These are phyloP conservation scores for Agrochola litura DNA, from an alignment of 2,888 invertebrate species.

Conservation along the genomic window DNA sequence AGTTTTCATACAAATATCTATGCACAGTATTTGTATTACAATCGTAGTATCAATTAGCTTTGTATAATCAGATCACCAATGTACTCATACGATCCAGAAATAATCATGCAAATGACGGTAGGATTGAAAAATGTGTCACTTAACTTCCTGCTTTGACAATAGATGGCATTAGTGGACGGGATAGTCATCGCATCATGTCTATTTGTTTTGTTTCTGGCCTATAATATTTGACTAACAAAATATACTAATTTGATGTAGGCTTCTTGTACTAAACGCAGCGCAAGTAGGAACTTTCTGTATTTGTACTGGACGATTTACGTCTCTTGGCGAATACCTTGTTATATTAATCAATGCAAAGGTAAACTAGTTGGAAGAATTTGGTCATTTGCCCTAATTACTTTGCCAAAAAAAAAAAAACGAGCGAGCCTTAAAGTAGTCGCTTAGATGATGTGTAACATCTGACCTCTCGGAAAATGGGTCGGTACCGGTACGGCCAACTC, in stretches of 20 bases:
- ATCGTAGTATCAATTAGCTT: constrained; percentile 8
- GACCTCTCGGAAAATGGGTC: no score
- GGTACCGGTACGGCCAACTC: no score
- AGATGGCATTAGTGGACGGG: constrained; percentile 13
- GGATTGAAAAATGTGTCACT: background rate
- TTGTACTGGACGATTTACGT: background rate
- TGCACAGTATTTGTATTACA: constrained; percentile 7
- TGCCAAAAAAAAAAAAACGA: background rate
- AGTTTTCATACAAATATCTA: constrained; percentile 1
- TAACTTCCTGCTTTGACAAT: background rate
- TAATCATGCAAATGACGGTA: constrained; percentile 1
- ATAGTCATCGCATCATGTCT: constrained; percentile 1
- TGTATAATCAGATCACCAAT: constrained; percentile 28
- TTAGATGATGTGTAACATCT: no score
- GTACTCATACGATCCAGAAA: constrained; percentile 27
- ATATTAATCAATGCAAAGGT: background rate
- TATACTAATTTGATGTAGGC: constrained; percentile 8
- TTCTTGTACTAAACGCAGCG: background rate
- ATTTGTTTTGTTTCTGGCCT: constrained; percentile 16
- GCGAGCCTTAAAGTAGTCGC: no score
- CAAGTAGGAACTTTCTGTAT: background rate
- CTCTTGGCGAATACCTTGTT: background rate
- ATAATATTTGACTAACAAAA: constrained; percentile 24
- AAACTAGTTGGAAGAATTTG: background rate
- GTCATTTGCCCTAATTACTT: background rate